Evolutionary conservation across 2,113 vertebrate genomes (phyloP), one percentile per base, ranked within the genome.

Genomic region (Taurulus bubalis): DNA sequence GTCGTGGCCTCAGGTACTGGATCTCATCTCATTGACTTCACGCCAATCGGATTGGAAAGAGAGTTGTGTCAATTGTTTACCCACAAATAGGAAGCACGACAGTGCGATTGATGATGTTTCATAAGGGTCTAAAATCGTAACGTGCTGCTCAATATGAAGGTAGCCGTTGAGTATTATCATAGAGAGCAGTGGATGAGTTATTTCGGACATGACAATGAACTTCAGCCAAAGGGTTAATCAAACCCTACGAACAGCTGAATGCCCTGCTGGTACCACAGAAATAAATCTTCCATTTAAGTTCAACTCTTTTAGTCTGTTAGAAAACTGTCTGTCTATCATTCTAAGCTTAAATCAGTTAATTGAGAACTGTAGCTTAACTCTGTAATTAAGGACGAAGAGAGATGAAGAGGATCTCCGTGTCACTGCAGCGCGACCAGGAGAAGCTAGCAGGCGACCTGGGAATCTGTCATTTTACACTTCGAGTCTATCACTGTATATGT

Each of bases 1-100:
- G 98, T 99, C 75, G 98, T 99, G 90, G 98, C 98, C 86, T 99
- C 98, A 94, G 98, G 98, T 99, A 95, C 59, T 51, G 28, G 0
- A 16, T 24, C 32, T 51, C 53, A 8, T 49, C n/a, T 42, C 66
- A 38, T n/a, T 2, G 3, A 24, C n/a, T 38, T 14, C 45, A 51
- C 20, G 53, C 12, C 40, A 15, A 6, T 24, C 51, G n/a, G 47
- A 16, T 51, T 18, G 1, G 45, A 51, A 34, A 73, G 38, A 8
- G 14, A 63, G 7, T 24, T 74, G 18, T n/a, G n/a, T n/a, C n/a
- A n/a, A 10, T 55, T 40, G 10, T 14, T 58, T 28, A 28, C 20
- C 9, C 16, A 22, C 28, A 80, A 26, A 67, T 15, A 22, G 18
- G 30, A 34, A 26, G 22, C 49, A 22, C 18, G 8, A n/a, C 22